Evolutionary conservation across 2,113 vertebrate species (phyloP).

Genomic region (Glaucomys volans): DNA sequence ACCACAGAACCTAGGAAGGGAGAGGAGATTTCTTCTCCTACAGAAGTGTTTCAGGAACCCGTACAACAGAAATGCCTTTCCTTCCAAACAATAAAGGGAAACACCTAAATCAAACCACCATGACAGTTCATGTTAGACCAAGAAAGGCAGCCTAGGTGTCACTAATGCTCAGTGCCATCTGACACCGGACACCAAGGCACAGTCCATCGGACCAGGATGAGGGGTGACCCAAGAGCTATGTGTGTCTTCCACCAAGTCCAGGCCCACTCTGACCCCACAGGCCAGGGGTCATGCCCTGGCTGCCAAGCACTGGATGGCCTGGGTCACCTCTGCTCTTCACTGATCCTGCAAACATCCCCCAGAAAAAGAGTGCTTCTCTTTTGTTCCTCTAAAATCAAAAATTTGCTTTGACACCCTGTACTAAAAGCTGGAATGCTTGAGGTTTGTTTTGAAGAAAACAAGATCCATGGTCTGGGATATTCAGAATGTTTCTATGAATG

Average conservation of each 20-base stretch:
- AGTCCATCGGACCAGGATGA: rapidly evolving
- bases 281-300: not conserved
- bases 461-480: not conserved
- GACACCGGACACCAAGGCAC: too few relatives aligned
- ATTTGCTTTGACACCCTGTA: not conserved
- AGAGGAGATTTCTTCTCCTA: not conserved
- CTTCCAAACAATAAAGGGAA: not conserved
- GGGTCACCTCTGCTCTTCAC: not conserved
- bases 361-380: not conserved
- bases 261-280: too few relatives aligned
- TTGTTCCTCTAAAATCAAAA: not conserved
- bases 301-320: not conserved
- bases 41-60: not conserved
- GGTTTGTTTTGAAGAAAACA: not conserved
- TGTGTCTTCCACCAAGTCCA: too few relatives aligned
- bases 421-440: not conserved
- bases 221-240: not conserved
- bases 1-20: not conserved
- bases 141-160: not conserved
- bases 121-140: not conserved
- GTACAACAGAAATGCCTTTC: not conserved
- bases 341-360: not conserved
- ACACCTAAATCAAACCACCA: not conserved
- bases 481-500: too few relatives aligned
- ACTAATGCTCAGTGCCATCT: not conserved